Percentiles rank a stretch among this genome's conserved stretches.
Evolutionary conservation across 2,113 vertebrate species (phyloP).

Genomic region (Serilophus lunatus): DNA sequence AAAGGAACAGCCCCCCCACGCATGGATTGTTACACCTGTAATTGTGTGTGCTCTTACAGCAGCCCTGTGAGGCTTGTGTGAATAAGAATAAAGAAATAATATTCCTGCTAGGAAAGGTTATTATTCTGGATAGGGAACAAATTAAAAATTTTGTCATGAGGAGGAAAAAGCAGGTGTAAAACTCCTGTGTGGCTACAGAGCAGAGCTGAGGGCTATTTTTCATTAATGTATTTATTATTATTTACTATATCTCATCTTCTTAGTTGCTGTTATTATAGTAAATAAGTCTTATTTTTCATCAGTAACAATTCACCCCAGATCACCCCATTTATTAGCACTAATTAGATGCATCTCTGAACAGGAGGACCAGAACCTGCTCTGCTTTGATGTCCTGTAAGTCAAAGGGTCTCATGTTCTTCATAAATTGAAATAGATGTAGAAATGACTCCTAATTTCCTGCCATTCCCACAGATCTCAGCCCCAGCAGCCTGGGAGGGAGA

Average conservation of each 20-base stretch:
- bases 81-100: not conserved
- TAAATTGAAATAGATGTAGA: not conserved
- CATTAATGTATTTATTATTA: not conserved
- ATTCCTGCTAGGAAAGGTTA: not conserved
- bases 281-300: not conserved
- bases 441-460: not conserved
- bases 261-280: not conserved
- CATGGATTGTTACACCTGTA: not conserved
- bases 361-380: not conserved
- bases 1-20: not conserved
- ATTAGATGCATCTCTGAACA: not conserved
- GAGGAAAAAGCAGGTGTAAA: not conserved
- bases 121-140: not conserved
- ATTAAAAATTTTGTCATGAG: not conserved
- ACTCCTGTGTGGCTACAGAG: accelerated
- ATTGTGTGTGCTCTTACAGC: not conserved
- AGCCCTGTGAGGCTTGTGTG: not conserved
- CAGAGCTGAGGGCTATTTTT: not conserved
- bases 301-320: not conserved
- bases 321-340: not conserved
- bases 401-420: not conserved
- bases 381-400: not conserved
- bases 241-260: not conserved
- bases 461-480: not conserved
- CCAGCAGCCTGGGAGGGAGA: not conserved